A percentile compares a stretch with the other conserved stretches of the same genome.
These are phyloP conservation scores for Acronicta alni DNA, from an alignment of 2,888 invertebrate species.

Conservation along the genomic window DNA sequence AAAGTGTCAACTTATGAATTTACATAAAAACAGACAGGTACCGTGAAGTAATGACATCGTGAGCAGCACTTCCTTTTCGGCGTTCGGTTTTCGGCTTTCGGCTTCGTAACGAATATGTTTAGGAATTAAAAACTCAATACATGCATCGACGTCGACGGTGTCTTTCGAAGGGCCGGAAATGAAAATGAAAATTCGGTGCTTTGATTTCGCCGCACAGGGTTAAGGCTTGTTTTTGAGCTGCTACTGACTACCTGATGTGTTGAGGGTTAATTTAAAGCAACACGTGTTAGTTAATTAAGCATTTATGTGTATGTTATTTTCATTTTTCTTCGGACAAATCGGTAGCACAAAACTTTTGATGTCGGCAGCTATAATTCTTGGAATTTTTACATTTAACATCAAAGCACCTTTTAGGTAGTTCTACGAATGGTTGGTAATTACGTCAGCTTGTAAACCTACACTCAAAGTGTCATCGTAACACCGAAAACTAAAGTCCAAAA, in stretches of 20 bases:
- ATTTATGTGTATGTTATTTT: slow-evolving; percentile 2
- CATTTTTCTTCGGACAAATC: slow-evolving; percentile 1
- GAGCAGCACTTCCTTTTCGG: slow-evolving; percentile 50
- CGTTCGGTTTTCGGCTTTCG: slow-evolving; percentile 22
- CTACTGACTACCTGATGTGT: background rate
- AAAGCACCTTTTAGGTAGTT: slow-evolving; percentile 33
- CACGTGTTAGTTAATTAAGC: background rate
- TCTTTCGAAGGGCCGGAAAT: slow-evolving; percentile 32
- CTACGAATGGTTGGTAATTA: slow-evolving; percentile 38
- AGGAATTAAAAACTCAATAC: slow-evolving; percentile 39
- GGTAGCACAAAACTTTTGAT: slow-evolving; percentile 28
- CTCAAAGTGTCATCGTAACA: slow-evolving; percentile 38
- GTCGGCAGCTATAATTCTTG: slow-evolving; percentile 9
- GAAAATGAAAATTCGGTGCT: slow-evolving; percentile 39
- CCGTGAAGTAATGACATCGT: slow-evolving; percentile 48
- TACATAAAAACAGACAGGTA: slow-evolving; percentile 45
- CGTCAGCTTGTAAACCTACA: slow-evolving; percentile 36
- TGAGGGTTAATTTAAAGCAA: background rate
- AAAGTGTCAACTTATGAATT: slow-evolving; percentile 55
- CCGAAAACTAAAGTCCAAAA: slow-evolving; percentile 52
- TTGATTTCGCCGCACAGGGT: slow-evolving; percentile 30
- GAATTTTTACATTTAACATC: slow-evolving; percentile 37
- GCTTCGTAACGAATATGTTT: slow-evolving; percentile 32
- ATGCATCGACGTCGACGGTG: slow-evolving; percentile 18
- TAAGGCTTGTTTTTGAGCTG: background rate